Evolutionary conservation across 92 coral and sea anemone species (phyloP), one percentile per base, ranked within the genome.

Genomic region (Blastomussa wellsi): DNA sequence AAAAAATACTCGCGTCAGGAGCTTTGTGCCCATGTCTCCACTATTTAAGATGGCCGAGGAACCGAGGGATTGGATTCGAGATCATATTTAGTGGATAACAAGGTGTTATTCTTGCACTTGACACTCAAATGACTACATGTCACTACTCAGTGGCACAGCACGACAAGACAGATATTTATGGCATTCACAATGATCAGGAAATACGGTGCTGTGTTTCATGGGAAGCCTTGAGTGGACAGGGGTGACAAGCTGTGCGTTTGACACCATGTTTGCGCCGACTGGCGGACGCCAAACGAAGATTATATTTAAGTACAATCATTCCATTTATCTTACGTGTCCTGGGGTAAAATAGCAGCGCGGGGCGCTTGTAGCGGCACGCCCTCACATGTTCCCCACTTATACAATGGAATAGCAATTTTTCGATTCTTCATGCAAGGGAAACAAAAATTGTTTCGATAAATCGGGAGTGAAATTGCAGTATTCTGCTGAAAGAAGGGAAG

Each of bases 231-330:
- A 26, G 51, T 39, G 66, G 37, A 11, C 29, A 49, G 72, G 35
- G 76, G 35, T 71, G 86, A 42, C 66, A 49, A 82, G 51, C 78
- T 53, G 16, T 73, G 28, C 57, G 60, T 38, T 83, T 60, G 47
- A 60, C 74, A 74, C 81, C 87, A 59, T 59, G 74, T 73, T 82
- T 74, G 87, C 80, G 80, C 47, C 74, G 86, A 55, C 86, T 55
- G 79, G 41, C 79, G 72, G 86, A 72, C 72, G 86, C 79, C 79
- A 55, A 28, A 12, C 29, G 48, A 52, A 64, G 75, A 81, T 69
- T 32, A 62, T 62, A n/a, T n/a, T n/a, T n/a, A n/a, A n/a, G 68
- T 26, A 69, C 76, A 51, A 41, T 4, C 44, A 19, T 41, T 57
- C 51, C 80, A 32, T 83, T 60, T 59, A 11, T 24, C 35, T 38